Evolutionary conservation across 2,888 invertebrate species (phyloP), one percentile per base, ranked within the genome.

Genomic region (Ormia ochracea): DNA sequence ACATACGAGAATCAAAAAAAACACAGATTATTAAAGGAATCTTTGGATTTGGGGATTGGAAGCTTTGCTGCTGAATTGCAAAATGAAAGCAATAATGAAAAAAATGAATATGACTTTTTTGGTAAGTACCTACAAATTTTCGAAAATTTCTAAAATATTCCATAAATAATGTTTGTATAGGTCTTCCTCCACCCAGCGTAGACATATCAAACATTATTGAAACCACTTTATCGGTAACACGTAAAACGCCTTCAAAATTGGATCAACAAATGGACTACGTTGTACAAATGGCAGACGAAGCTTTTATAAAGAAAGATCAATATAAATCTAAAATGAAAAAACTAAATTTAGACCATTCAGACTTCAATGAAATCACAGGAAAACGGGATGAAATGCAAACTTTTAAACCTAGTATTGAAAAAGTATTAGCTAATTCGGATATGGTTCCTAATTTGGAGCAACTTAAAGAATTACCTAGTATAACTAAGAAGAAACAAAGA

Each of bases 401-500:
- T 0, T 59, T 80, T 23, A 81, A 82, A 61, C 83, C 84, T 9
- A 84, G 86, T 75, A 74, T 88, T 1, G 78, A 78, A 3, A 77
- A 84, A 12, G 84, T 86, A 78, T 78, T 88, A 82, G 45, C 81
- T 23, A 77, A 69, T 10, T 82, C 85, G 0, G 82, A 82, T 12
- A 78, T 83, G 17, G 84, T 87, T 91, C 28, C 78, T 0, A 43
- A 91, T 87, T 94, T 73, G 84, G 94, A 95, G 84, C 91, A 93
- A 83, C 89, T 93, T 2, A 83, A 86, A 12, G 83, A 83, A 2
- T 21, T 87, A 3, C 87, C 87, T 1, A 82, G 76, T 4, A 58
- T 85, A 2, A 74, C 84, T 72, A 90, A 92, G 26, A 93, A 90
- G 81, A 91, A 91, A 85, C 87, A 93, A 56, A 92, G 91, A 80